Evolutionary conservation across 2,113 vertebrate genomes (phyloP).

Genomic region (Centrocercus urophasianus): DNA sequence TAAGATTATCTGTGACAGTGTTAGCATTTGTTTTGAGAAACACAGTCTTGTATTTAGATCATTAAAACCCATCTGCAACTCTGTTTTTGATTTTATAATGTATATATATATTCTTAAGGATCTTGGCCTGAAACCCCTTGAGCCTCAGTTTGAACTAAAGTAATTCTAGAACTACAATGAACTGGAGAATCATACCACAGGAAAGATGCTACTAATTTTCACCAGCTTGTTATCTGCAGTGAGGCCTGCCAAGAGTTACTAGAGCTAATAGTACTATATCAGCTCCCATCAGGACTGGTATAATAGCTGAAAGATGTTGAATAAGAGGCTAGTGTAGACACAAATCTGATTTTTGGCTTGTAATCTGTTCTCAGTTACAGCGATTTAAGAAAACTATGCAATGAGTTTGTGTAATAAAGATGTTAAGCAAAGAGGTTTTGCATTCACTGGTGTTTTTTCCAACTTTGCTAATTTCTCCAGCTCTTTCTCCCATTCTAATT

Average conservation of each 20-base stretch:
- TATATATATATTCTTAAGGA: background rate
- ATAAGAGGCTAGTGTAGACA: conserved; percentile 6
- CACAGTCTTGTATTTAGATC: background rate
- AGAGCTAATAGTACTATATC: background rate
- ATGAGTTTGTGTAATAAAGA: conserved; percentile 4
- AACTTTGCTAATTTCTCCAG: background rate
- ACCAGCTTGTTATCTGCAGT: accelerated
- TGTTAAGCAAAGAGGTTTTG: conserved; percentile 8
- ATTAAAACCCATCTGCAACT: background rate
- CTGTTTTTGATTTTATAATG: background rate
- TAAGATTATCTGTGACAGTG: background rate
- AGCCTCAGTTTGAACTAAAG: background rate
- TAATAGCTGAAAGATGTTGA: background rate
- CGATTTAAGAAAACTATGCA: background rate
- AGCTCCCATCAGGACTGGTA: background rate
- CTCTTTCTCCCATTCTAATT: background rate
- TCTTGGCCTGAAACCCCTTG: background rate
- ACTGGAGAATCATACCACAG: background rate
- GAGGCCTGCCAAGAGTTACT: background rate
- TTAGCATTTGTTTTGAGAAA: background rate
- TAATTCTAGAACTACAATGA: background rate
- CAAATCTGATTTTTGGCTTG: background rate
- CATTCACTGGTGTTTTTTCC: background rate
- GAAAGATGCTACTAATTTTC: background rate
- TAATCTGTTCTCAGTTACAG: background rate